A percentile compares a stretch with the other conserved stretches of the same genome.
These are phyloP conservation scores for Theristicus caerulescens DNA, from an alignment of 2,113 vertebrate species.

Conservation along the genomic window DNA sequence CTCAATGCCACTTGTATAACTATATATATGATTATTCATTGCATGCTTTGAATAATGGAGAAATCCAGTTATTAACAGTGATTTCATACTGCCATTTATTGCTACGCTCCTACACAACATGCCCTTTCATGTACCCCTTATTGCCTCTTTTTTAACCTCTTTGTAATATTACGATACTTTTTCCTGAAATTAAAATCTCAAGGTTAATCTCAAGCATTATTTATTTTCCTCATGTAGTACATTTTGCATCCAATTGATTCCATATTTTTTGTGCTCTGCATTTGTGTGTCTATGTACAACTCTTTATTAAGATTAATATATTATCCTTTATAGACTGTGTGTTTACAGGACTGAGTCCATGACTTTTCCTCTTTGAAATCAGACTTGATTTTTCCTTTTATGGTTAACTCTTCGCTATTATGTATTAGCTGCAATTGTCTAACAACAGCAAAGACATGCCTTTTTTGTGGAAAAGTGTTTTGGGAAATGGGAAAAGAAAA, in stretches of 20 bases:
- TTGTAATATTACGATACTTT: background rate
- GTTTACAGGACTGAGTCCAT: background rate
- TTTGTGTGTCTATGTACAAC: background rate
- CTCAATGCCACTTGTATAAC: background rate
- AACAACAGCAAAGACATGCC: background rate
- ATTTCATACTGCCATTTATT: background rate
- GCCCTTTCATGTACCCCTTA: background rate
- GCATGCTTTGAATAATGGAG: background rate
- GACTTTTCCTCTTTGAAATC: background rate
- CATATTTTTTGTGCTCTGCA: background rate
- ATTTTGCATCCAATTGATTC: background rate
- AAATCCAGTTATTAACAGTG: background rate
- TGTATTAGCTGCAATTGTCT: background rate
- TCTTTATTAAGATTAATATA: background rate
- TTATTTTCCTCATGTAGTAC: background rate
- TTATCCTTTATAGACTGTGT: background rate
- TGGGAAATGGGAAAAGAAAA: background rate
- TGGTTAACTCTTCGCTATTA: background rate
- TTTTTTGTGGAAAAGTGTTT: background rate
- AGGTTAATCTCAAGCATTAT: background rate
- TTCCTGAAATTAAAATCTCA: background rate
- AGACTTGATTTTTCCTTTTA: background rate
- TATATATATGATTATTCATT: background rate
- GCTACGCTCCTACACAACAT: background rate
- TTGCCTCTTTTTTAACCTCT: background rate